Evolutionary conservation across 2,888 invertebrate genomes (phyloP).

Genomic region (Apotomis capreana): DNA sequence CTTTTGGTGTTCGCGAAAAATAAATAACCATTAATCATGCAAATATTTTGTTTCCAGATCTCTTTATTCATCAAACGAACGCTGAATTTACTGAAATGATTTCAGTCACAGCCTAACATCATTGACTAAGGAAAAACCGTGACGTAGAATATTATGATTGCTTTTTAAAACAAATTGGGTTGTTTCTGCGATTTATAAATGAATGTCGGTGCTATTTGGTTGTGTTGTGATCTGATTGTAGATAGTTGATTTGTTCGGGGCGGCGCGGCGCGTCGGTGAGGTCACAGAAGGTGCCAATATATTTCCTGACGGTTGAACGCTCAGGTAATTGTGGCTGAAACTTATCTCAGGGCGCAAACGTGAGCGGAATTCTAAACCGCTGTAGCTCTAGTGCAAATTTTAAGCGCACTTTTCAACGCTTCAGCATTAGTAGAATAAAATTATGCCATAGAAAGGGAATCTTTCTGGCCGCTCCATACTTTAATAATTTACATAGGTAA

Average conservation of each 20-base stretch:
- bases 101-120: conserved; percentile 43
- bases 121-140: conserved; percentile 49
- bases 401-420: conserved; percentile 60
- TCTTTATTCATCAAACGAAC: conserved; percentile 56
- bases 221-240: conserved; percentile 56
- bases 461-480: not conserved
- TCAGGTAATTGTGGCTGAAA: conserved; percentile 81
- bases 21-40: conserved; percentile 70
- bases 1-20: conserved; percentile 62
- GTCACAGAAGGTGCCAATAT: conserved; percentile 80
- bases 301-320: conserved; percentile 80
- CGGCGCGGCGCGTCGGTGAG: conserved; percentile 55
- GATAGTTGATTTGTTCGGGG: conserved; percentile 64
- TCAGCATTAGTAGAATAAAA: conserved; percentile 36
- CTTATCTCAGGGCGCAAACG: conserved; percentile 78
- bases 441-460: not conserved
- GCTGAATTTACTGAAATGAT: conserved; percentile 50
- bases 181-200: conserved; percentile 25
- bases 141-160: conserved; percentile 51
- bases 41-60: conserved; percentile 61
- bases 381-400: conserved; percentile 73
- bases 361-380: conserved; percentile 73
- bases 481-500: no score
- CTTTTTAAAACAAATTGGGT: conserved; percentile 37
- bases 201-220: conserved; percentile 22